phyloP scores from a whole-genome alignment of 2,888 invertebrate species.

The Epicampocera succincta region DNA sequence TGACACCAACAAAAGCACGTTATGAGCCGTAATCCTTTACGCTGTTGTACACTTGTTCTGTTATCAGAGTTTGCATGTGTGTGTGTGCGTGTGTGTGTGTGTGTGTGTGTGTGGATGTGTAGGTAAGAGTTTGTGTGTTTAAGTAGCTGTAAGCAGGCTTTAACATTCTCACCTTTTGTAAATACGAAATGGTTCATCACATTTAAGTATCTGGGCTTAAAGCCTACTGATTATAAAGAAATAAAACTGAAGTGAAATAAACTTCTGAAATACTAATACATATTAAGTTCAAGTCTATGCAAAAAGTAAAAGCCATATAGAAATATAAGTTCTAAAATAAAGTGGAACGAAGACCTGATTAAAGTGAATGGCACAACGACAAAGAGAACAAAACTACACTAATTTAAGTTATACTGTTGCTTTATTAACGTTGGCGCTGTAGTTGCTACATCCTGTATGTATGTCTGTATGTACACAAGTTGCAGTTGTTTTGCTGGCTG shows the following conservation, averaged over 20 bases:
- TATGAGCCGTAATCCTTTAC: conserved; percentile 10
- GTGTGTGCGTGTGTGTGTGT: no score
- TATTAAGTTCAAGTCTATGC: conserved; percentile 24
- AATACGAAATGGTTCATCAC: conserved; percentile 23
- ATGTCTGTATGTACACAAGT: background rate
- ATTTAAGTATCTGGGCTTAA: conserved; percentile 9
- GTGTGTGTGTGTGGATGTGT: no score
- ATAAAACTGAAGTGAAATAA: background rate
- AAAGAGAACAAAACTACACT: conserved; percentile 45
- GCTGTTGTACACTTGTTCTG: background rate
- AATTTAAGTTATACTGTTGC: conserved; percentile 43
- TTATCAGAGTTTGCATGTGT: background rate
- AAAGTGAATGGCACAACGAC: conserved; percentile 18
- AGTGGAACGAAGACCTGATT: conserved; percentile 44
- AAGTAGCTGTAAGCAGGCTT: background rate
- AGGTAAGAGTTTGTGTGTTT: background rate
- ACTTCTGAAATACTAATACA: conserved; percentile 23
- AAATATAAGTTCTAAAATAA: conserved; percentile 17
- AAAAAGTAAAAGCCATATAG: background rate
- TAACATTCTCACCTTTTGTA: conserved; percentile 39
- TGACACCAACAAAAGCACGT: background rate
- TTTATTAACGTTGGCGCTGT: conserved; percentile 1
- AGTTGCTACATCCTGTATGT: background rate
- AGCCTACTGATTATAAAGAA: conserved; percentile 9
- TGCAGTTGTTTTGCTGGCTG: background rate